A percentile compares a stretch with the other conserved stretches of the same genome.
Evolutionary conservation across 2,113 vertebrate species (phyloP).

Genomic region (Desmodus rotundus): DNA sequence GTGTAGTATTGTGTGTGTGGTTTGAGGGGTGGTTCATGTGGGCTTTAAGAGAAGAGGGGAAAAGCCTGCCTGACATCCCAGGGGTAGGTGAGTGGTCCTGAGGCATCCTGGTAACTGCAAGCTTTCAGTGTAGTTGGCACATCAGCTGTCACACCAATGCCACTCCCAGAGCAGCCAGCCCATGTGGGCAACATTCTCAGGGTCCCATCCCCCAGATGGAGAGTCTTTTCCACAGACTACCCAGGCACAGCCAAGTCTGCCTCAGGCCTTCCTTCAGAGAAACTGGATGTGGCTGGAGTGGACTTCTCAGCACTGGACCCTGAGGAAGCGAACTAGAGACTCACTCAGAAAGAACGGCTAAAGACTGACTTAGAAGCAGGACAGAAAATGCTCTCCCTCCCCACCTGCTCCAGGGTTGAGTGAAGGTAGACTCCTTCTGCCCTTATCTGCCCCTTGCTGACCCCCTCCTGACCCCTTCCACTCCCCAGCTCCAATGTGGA

Average conservation of each 20-base stretch:
- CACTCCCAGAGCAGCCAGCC: background rate
- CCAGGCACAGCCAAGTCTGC: background rate
- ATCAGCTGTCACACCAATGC: background rate
- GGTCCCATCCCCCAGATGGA: background rate
- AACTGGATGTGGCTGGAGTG: background rate
- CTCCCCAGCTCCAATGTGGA: background rate
- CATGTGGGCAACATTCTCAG: background rate
- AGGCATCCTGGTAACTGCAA: too few species aligned
- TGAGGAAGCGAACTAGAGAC: background rate
- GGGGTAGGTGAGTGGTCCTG: too few species aligned
- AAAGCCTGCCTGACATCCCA: too few species aligned
- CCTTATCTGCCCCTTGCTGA: background rate
- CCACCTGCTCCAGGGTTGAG: background rate
- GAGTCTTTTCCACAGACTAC: background rate
- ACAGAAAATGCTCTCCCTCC: background rate
- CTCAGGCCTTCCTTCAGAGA: background rate
- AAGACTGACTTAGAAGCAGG: background rate
- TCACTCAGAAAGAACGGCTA: background rate
- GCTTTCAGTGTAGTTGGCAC: background rate
- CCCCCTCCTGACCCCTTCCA: background rate
- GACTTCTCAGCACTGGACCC: background rate
- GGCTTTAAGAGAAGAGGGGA: background rate
- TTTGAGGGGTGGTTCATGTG: background rate
- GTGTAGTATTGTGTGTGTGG: too few species aligned
- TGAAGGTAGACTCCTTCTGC: background rate